Percentiles rank a stretch among this genome's conserved stretches.
These are phyloP conservation scores for Aromia moschata DNA, from an alignment of 2,888 invertebrate species.

Conservation along the genomic window DNA sequence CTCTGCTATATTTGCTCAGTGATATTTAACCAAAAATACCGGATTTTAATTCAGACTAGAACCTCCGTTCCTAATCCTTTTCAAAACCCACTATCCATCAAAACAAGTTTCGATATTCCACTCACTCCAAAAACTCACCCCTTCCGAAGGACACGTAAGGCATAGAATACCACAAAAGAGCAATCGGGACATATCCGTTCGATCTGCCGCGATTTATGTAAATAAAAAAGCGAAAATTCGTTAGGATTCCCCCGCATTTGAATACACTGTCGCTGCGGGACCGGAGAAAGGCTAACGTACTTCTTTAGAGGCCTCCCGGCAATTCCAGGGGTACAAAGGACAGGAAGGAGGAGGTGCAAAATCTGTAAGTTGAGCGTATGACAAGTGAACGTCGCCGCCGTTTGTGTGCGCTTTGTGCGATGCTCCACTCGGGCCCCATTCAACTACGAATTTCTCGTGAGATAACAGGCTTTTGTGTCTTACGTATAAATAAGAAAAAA, in stretches of 20 bases:
- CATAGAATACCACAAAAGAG: too few species aligned
- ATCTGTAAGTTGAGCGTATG: slow-evolving; percentile 53
- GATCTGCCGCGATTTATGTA: too few species aligned
- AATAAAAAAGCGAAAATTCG: slow-evolving; percentile 48
- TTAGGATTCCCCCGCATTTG: slow-evolving; percentile 50
- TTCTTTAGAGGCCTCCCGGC: slow-evolving; percentile 38
- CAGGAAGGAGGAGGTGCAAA: slow-evolving; percentile 57
- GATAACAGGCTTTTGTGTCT: slow-evolving; percentile 10
- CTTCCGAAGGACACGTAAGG: too few species aligned
- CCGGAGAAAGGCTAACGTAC: slow-evolving; percentile 54
- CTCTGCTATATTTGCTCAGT: too few species aligned
- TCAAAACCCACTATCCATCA: too few species aligned
- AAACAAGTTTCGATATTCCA: too few species aligned
- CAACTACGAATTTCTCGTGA: slow-evolving; percentile 13
- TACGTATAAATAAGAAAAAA: slow-evolving; percentile 15
- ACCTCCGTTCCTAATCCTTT: too few species aligned
- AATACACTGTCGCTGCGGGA: slow-evolving; percentile 49
- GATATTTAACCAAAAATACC: too few species aligned
- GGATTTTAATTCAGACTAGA: too few species aligned
- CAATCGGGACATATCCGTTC: too few species aligned
- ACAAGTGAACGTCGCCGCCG: slow-evolving; percentile 55
- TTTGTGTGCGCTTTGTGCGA: background rate
- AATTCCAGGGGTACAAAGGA: slow-evolving; percentile 47
- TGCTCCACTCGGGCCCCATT: slow-evolving; percentile 2
- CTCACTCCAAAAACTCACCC: too few species aligned